Evolutionary conservation across 2,797 vertebrate species (phyloP).

Genomic region (Centropyge bicolor): DNA sequence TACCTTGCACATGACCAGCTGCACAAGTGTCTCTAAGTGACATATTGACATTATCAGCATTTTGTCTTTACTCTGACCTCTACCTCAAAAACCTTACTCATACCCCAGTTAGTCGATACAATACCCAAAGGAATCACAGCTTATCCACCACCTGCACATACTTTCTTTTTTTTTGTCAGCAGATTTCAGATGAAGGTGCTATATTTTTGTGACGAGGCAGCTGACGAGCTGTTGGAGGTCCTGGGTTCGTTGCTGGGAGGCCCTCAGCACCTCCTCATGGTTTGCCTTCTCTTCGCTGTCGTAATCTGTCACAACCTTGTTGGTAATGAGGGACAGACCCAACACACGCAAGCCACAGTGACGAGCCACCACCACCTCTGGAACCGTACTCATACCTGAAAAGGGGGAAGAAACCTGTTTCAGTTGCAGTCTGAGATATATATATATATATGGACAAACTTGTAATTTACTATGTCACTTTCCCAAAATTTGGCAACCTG

Average conservation of each 20-base stretch:
- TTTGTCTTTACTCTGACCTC: background rate
- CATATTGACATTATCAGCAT: background rate
- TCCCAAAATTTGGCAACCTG: background rate
- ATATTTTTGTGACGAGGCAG: conserved; percentile 73
- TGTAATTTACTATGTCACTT: background rate
- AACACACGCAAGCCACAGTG: conserved; percentile 90
- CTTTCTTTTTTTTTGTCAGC: background rate
- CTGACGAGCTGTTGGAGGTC: conserved; percentile 83
- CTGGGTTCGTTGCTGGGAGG: conserved; percentile 68
- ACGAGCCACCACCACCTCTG: conserved; percentile 90
- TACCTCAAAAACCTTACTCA: background rate
- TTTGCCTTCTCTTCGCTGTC: conserved; percentile 78
- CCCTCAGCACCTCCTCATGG: conserved; percentile 87
- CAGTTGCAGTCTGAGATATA: background rate
- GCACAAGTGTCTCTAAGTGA: background rate
- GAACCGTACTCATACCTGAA: conserved; percentile 91
- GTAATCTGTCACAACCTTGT: conserved; percentile 87
- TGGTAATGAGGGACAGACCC: conserved; percentile 91
- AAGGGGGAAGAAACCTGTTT: background rate
- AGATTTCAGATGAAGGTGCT: conserved; percentile 15
- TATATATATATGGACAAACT: background rate
- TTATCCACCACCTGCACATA: background rate
- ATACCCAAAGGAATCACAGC: background rate
- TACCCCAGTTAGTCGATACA: background rate
- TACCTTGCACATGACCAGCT: background rate